A percentile compares a stretch with the other conserved stretches of the same genome.
Evolutionary conservation across 2,888 invertebrate species (phyloP).

Genomic region (Scaptodrosophila latifasciaeformis): DNA sequence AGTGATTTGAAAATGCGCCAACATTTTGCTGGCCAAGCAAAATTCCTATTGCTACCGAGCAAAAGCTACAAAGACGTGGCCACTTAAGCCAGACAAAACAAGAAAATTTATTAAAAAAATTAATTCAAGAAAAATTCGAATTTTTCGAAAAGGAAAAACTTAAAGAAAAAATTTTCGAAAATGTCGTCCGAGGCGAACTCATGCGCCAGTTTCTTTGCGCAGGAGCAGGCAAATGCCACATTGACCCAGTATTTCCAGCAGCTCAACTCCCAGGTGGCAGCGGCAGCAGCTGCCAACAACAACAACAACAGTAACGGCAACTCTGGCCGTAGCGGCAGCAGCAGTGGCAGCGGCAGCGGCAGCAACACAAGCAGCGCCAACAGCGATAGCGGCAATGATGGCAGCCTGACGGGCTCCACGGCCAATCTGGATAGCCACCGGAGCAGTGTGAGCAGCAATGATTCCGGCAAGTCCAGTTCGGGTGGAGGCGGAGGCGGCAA

Average conservation of each 20-base stretch:
- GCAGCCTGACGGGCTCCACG: slow-evolving; percentile 37
- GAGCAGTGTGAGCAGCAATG: slow-evolving; percentile 58
- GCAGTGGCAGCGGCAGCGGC: slow-evolving; percentile 32
- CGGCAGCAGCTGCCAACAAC: slow-evolving; percentile 47
- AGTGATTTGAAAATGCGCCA: slow-evolving; percentile 49
- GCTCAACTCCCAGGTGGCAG: slow-evolving; percentile 63
- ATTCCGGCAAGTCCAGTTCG: slow-evolving; percentile 45
- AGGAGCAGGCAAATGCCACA: slow-evolving; percentile 67
- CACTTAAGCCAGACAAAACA: slow-evolving; percentile 30
- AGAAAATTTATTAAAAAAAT: neutral
- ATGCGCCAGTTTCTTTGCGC: slow-evolving; percentile 69
- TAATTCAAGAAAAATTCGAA: too few relatives aligned
- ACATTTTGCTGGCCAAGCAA: slow-evolving; percentile 34
- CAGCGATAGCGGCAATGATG: slow-evolving; percentile 37
- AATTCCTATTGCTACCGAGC: slow-evolving; percentile 39
- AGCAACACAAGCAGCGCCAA: slow-evolving; percentile 40
- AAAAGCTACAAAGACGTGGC: slow-evolving; percentile 54
- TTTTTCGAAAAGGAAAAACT: slow-evolving; percentile 10
- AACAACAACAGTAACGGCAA: slow-evolving; percentile 26
- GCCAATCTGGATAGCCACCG: slow-evolving; percentile 46
- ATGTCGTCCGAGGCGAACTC: slow-evolving; percentile 61
- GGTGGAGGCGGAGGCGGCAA: slow-evolving; percentile 17
- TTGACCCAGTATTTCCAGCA: slow-evolving; percentile 72
- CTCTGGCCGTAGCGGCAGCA: slow-evolving; percentile 33
- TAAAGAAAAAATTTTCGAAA: slow-evolving; percentile 1